Evolutionary conservation across 2,888 invertebrate genomes (phyloP).

Genomic region (Pseudoips prasinana): DNA sequence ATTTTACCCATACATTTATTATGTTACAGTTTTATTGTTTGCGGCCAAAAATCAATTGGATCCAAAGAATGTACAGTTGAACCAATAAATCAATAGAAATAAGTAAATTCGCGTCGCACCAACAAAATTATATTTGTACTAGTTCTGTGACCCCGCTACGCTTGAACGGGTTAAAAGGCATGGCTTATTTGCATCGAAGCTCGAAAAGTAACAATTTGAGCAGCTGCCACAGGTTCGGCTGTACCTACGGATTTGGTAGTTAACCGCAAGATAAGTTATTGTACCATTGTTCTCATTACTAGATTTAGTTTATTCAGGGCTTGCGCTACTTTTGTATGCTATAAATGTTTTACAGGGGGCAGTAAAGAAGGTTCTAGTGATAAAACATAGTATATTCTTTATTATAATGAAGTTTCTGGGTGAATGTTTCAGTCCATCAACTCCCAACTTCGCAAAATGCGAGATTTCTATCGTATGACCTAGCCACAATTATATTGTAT

Average conservation of each 20-base stretch:
- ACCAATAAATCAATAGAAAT: constrained; percentile 31
- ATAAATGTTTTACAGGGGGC: no score
- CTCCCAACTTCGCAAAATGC: no score
- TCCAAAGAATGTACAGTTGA: constrained; percentile 23
- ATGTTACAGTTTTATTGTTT: no score
- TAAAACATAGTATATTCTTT: no score
- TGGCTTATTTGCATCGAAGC: constrained; percentile 55
- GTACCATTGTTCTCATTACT: constrained; percentile 31
- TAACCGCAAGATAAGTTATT: constrained; percentile 31
- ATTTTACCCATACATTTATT: no score
- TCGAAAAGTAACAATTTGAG: constrained; percentile 43
- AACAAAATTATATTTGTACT: constrained; percentile 65
- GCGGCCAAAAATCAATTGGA: constrained; percentile 14
- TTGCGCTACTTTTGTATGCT: constrained; percentile 11
- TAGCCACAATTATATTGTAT: no score
- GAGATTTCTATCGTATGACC: no score
- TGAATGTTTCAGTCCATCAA: no score
- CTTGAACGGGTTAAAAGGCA: constrained; percentile 63
- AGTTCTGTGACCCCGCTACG: constrained; percentile 77
- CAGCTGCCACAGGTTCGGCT: constrained; percentile 38
- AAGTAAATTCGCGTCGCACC: constrained; percentile 39
- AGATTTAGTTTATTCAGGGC: constrained; percentile 18
- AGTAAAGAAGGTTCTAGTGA: no score
- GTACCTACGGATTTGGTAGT: constrained; percentile 23
- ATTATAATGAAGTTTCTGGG: no score